Percentiles rank a stretch among this genome's conserved stretches.
Evolutionary conservation across 1,140 invertebrate species (phyloP).

Genomic region (Drosophila pectinifera): DNA sequence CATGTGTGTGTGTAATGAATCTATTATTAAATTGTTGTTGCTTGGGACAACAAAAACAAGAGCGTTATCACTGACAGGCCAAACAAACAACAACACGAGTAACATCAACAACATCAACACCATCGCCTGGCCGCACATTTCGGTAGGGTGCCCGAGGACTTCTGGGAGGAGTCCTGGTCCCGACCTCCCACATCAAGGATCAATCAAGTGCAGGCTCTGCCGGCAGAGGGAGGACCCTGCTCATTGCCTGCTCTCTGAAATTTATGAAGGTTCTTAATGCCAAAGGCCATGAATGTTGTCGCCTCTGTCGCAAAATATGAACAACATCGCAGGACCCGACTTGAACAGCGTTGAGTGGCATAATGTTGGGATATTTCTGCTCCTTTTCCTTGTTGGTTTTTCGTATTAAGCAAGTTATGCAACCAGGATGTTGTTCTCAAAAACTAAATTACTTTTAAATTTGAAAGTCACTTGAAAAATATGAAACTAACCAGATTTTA

Average conservation of each 20-base stretch:
- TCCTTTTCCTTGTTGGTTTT: constrained; percentile 30
- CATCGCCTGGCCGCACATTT: constrained; percentile 57
- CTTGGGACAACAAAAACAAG: constrained; percentile 65
- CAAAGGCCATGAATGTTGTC: constrained; percentile 79
- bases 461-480: not conserved
- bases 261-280: constrained; percentile 81
- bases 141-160: constrained; percentile 7
- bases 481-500: no score
- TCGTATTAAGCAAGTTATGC: constrained; percentile 43
- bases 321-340: constrained; percentile 42
- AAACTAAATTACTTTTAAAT: constrained; percentile 11
- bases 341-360: constrained; percentile 47
- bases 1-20: constrained; percentile 68
- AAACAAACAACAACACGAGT: constrained; percentile 51
- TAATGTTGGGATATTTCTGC: constrained; percentile 52
- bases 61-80: constrained; percentile 25
- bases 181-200: constrained; percentile 61
- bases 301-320: constrained; percentile 61
- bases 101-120: constrained; percentile 58
- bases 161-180: not conserved
- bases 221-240: constrained; percentile 28
- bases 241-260: constrained; percentile 67
- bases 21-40: constrained; percentile 83
- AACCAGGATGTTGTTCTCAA: constrained; percentile 40
- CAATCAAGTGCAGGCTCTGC: constrained; percentile 76